Evolutionary conservation across 2,888 invertebrate species (phyloP).

Genomic region (Dyspetes luteomarginatus): DNA sequence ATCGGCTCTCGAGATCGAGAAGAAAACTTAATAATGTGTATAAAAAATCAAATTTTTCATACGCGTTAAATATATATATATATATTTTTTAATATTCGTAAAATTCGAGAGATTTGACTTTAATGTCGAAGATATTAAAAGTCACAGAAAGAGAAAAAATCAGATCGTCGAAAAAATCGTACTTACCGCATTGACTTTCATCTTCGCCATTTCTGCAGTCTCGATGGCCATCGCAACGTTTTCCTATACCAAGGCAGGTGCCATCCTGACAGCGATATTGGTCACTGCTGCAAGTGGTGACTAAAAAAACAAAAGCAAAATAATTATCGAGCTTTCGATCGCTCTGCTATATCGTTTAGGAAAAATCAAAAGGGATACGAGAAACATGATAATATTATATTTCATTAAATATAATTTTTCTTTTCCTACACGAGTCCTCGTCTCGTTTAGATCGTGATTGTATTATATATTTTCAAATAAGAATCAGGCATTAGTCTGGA

Average conservation of each 20-base stretch:
- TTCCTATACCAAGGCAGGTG: constrained; percentile 84
- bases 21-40: constrained; percentile 16
- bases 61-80: background rate
- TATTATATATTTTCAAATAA: too few relatives aligned
- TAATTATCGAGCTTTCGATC: constrained; percentile 19
- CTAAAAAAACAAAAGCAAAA: constrained; percentile 73
- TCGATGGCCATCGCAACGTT: constrained; percentile 84
- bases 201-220: constrained; percentile 86
- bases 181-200: constrained; percentile 84
- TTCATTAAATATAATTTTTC: too few relatives aligned
- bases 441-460: too few relatives aligned
- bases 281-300: constrained; percentile 83
- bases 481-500: too few relatives aligned
- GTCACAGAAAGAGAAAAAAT: background rate
- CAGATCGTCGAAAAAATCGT: constrained; percentile 11
- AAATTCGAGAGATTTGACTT: background rate
- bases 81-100: background rate
- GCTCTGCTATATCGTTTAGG: too few relatives aligned
- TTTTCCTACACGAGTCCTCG: too few relatives aligned
- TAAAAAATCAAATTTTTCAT: too few relatives aligned
- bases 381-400: too few relatives aligned
- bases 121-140: background rate
- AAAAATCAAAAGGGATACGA: too few relatives aligned
- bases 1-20: constrained; percentile 30
- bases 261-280: constrained; percentile 86